These are phyloP conservation scores for Tetropium fuscum DNA, from an alignment of 2,888 invertebrate genomes.

Conservation along the genomic window DNA sequence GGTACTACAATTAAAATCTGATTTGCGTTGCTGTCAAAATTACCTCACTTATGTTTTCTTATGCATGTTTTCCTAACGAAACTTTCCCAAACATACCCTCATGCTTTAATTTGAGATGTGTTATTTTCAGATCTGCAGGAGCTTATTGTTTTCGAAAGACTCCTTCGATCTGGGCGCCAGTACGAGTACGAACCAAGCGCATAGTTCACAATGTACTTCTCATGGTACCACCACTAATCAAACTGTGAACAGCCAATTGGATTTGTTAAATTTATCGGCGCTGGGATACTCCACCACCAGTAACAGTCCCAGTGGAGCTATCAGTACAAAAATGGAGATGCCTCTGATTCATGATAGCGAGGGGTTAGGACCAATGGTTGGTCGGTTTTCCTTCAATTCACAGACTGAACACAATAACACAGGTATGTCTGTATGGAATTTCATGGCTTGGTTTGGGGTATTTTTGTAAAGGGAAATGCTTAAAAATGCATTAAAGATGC, in stretches of 20 bases:
- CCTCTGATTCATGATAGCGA: slow-evolving; percentile 81
- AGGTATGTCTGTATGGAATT: slow-evolving; percentile 29
- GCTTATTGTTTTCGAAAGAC: slow-evolving; percentile 59
- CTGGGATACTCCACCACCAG: slow-evolving; percentile 23
- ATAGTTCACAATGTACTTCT: slow-evolving; percentile 18
- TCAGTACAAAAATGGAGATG: slow-evolving; percentile 61
- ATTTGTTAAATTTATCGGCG: slow-evolving; percentile 32
- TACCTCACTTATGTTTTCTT: no score
- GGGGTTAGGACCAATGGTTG: slow-evolving; percentile 81
- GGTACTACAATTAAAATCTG: no score
- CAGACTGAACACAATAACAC: slow-evolving; percentile 42
- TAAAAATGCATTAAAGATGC: no score
- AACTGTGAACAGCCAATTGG: slow-evolving; percentile 24
- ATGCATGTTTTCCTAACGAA: no score
- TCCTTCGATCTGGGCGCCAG: slow-evolving; percentile 34
- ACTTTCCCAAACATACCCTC: not conserved
- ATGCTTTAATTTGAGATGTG: not conserved
- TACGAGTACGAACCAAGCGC: slow-evolving; percentile 27
- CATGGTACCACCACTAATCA: slow-evolving; percentile 6
- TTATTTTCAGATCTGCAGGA: slow-evolving; percentile 60
- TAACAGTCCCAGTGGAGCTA: slow-evolving; percentile 5
- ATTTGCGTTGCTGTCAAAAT: no score
- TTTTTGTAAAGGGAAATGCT: no score
- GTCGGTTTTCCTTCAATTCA: slow-evolving; percentile 60
- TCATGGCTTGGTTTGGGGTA: no score